A percentile compares a stretch with the other conserved stretches of the same genome.
phyloP scores from a whole-genome alignment of 2,797 vertebrate species.

The Smutsia gigantea region DNA sequence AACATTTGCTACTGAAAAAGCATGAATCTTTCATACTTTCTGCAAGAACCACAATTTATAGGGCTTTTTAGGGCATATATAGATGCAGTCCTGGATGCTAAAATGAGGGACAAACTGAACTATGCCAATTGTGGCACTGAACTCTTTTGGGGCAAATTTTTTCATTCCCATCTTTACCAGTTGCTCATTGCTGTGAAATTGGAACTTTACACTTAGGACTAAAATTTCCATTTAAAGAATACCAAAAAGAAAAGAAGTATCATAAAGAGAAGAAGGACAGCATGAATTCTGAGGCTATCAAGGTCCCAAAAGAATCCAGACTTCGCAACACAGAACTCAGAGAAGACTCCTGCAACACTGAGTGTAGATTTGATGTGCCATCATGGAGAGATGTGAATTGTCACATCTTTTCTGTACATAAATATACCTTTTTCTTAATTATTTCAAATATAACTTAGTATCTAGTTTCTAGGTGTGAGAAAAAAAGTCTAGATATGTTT shows the following conservation, averaged over 20 bases:
- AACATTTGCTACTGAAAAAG: background rate
- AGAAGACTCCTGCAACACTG: background rate
- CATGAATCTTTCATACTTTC: background rate
- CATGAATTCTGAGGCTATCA: background rate
- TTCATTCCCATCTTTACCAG: background rate
- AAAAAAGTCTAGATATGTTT: background rate
- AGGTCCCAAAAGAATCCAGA: background rate
- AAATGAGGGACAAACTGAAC: background rate
- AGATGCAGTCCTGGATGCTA: background rate
- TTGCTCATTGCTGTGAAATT: slow-evolving; percentile 2
- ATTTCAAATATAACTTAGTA: background rate
- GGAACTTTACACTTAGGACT: background rate
- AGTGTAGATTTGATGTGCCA: background rate
- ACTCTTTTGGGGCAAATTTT: background rate
- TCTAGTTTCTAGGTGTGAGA: background rate
- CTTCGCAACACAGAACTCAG: background rate
- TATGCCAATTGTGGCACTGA: too few species aligned
- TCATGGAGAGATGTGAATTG: background rate
- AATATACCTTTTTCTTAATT: background rate
- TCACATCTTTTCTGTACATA: background rate
- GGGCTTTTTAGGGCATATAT: background rate
- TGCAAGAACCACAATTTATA: background rate
- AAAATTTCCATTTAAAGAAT: slow-evolving; percentile 40
- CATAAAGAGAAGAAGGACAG: slow-evolving; percentile 30
- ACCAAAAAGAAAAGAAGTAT: background rate